Base-by-base conservation (phyloP, 64 coral and sea anemone species). In the Stylophora pistillata region DNA sequence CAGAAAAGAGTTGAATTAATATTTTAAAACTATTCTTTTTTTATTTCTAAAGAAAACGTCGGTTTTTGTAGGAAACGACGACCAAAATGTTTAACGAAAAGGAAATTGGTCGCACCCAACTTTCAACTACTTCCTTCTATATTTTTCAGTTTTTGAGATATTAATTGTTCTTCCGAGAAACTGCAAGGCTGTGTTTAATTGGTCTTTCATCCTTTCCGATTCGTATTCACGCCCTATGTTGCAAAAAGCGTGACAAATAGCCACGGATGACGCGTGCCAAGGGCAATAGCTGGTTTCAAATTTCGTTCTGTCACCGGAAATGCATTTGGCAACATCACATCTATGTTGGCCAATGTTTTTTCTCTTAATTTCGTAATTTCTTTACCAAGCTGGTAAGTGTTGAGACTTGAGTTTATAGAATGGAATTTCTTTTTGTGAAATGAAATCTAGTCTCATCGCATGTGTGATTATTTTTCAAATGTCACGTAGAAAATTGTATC, bases 221-320 rank as follows among this genome's bases (percentile, higher is more conserved):
- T 68, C 21, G 26, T 68, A 26, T 68, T 68, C 64, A 21, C 21
- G 21, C 58, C 13, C 23, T 11, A 25, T 23, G 61, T 17, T n/a
- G 9, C 7, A 25, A 11, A 26, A 60, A n/a, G 64, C 64, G 64
- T 68, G 64, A 68, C 64, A 21, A 64, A 25, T 10, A 2, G 64
- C 64, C 20, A 76, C 21, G 17, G 21, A 23, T 76, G 73, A 23
- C 37, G 32, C 20, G 41, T 76, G 73, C 17, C 10, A 2, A 13
- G 10, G 65, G 64, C 58, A 58, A 59, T 32, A 64, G 25, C 64
- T 26, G 10, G 58, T 65, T 47, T 82, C n/a, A 15, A 78, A 76
- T 55, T 56, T 78, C 20, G 26, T 53, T 78, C 54, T 81, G 27
- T 34, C 9, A 55, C 80, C 80, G 80, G 80, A 84, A 84, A 13